A percentile compares a stretch with the other conserved stretches of the same genome.
phyloP scores from a whole-genome alignment of 2,888 invertebrate species.

The Archaeoteleia sp. region DNA sequence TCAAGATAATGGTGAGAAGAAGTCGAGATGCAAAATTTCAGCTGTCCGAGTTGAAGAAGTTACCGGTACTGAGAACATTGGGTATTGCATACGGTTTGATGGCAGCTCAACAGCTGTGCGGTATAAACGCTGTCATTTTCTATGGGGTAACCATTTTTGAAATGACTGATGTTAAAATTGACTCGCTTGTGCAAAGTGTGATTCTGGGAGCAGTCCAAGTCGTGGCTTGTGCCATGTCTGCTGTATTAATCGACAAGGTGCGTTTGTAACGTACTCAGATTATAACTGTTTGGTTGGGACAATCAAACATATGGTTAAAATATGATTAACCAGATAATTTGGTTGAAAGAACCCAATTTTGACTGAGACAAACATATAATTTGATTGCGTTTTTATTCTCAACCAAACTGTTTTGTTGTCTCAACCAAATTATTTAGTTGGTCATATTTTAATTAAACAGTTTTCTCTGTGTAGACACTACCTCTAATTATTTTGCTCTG shows the following conservation, averaged over 20 bases:
- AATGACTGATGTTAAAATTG: conserved; percentile 77
- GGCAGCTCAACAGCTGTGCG: conserved; percentile 90
- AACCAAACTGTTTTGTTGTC: no score
- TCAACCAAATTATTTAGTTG: no score
- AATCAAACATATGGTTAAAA: no score
- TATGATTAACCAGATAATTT: no score
- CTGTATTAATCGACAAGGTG: conserved; percentile 84
- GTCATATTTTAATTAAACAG: no score
- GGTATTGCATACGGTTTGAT: conserved; percentile 84
- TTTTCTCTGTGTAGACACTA: no score
- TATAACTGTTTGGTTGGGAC: no score
- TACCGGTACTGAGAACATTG: conserved; percentile 65
- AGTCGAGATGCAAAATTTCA: conserved; percentile 13
- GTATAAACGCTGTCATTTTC: conserved; percentile 88
- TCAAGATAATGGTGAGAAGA: conserved; percentile 27
- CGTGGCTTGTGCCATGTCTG: conserved; percentile 82
- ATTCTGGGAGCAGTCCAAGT: conserved; percentile 88
- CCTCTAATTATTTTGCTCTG: no score
- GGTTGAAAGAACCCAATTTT: no score
- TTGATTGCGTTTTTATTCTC: no score
- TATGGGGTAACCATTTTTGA: conserved; percentile 85
- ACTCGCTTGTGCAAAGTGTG: conserved; percentile 76
- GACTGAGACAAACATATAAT: no score
- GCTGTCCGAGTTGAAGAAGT: conserved; percentile 14
- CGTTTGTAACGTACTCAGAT: conserved; percentile 2